Conservation (phyloP, 2,797 vertebrate species). For the Lacerta agilis region DNA sequence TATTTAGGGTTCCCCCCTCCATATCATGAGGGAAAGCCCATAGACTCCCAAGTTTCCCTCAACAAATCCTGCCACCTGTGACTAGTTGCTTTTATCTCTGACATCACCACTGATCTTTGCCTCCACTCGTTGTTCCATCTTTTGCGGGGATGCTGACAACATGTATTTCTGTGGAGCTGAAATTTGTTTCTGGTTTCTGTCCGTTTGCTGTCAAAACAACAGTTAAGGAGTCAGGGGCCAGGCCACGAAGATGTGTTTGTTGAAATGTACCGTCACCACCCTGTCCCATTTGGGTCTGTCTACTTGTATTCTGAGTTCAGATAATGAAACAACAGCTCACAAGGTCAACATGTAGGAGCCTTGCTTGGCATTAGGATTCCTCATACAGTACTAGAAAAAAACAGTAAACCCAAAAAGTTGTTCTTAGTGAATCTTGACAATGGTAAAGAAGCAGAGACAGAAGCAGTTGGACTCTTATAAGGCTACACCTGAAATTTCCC, state of each 20-base stretch:
- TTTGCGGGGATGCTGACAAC: not conserved
- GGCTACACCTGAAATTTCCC: no score
- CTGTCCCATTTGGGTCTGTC: not conserved
- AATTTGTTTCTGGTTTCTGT: slow-evolving; percentile 13
- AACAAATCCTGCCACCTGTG: slow-evolving; percentile 1
- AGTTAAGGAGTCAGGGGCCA: slow-evolving; percentile 28
- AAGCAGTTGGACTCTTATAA: no score
- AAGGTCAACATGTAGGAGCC: not conserved
- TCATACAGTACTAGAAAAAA: slow-evolving; percentile 10
- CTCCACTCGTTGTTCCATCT: not conserved
- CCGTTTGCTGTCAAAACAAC: slow-evolving; percentile 27
- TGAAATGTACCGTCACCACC: not conserved
- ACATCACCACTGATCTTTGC: slow-evolving; percentile 8
- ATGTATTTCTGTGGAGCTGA: slow-evolving; percentile 4
- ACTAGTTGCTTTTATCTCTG: slow-evolving; percentile 6
- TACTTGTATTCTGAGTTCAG: not conserved
- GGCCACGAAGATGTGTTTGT: not conserved
- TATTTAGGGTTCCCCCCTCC: not conserved
- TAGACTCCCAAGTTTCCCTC: not conserved
- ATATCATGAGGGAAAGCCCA: not conserved
- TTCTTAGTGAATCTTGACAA: not conserved
- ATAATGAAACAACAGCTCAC: not conserved
- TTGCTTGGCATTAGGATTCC: not conserved
- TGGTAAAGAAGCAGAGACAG: not conserved
- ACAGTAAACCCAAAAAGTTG: not conserved